Conservation (phyloP, 2,113 vertebrate genomes). For the Gymnarchus niloticus region DNA sequence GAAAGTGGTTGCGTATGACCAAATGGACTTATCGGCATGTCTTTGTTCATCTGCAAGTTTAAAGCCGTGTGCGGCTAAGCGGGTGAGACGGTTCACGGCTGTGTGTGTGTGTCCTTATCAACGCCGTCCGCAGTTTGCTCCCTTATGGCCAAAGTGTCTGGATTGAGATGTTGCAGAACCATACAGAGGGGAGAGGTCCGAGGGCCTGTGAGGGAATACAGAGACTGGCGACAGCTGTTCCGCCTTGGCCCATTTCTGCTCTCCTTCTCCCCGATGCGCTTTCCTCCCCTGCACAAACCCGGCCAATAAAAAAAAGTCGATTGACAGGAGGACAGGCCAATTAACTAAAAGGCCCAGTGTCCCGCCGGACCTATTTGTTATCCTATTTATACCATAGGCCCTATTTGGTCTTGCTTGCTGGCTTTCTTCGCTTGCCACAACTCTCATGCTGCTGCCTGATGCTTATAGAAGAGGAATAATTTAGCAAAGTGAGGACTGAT, state of each 20-base stretch:
- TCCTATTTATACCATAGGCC: not conserved
- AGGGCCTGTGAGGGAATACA: not conserved
- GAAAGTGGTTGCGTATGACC: too few relatives aligned
- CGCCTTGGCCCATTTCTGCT: not conserved
- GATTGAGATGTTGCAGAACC: constrained; percentile 12
- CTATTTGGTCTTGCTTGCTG: not conserved
- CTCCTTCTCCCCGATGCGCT: not conserved
- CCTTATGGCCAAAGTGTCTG: not conserved
- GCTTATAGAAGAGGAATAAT: not conserved
- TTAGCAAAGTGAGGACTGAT: not conserved
- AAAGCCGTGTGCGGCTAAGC: not conserved
- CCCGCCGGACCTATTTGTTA: not conserved
- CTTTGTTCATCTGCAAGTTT: not conserved
- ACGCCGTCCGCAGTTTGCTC: too few relatives aligned
- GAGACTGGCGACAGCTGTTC: not conserved
- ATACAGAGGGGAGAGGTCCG: constrained; percentile 2
- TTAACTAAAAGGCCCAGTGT: not conserved
- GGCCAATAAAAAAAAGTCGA: constrained; percentile 1
- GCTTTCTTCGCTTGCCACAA: not conserved
- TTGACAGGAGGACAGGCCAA: constrained; percentile 5
- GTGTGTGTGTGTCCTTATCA: not conserved
- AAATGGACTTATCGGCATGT: too few relatives aligned
- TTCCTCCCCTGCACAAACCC: not conserved
- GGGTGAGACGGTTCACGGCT: not conserved
- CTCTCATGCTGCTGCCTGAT: not conserved